These are phyloP conservation scores for Dissostichus mawsoni DNA, from an alignment of 2,113 vertebrate species.

Conservation along the genomic window DNA sequence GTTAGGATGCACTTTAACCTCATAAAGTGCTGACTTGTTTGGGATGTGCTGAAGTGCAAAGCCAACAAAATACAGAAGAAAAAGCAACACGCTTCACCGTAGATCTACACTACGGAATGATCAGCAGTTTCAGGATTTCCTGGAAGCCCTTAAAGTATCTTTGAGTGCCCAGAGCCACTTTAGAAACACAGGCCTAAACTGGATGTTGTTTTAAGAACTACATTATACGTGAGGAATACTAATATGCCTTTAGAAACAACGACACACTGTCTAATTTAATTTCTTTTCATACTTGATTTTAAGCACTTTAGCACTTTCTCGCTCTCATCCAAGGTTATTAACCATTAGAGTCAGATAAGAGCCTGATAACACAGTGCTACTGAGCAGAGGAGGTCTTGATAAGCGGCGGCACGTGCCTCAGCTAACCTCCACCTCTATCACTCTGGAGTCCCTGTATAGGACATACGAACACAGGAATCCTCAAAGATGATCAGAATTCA, in stretches of 20 bases:
- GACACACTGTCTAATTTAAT: background rate
- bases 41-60: background rate
- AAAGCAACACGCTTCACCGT: background rate
- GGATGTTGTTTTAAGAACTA: background rate
- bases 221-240: background rate
- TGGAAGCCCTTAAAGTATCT: slow-evolving; percentile 2
- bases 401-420: slow-evolving; percentile 45
- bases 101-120: background rate
- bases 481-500: background rate
- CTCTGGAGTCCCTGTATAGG: rapidly evolving
- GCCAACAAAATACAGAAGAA: background rate
- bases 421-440: background rate
- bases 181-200: background rate
- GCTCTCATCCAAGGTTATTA: slow-evolving; percentile 62
- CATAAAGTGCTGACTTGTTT: background rate
- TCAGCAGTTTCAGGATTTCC: slow-evolving; percentile 32
- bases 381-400: slow-evolving; percentile 61
- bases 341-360: slow-evolving; percentile 67
- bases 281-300: background rate
- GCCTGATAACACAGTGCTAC: slow-evolving; percentile 62
- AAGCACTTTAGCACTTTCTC: slow-evolving; percentile 18
- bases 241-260: background rate
- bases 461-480: background rate
- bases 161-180: background rate
- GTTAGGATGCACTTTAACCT: background rate